These are phyloP conservation scores for Bacillus rossius DNA, from an alignment of 1,140 invertebrate species.

Conservation along the genomic window DNA sequence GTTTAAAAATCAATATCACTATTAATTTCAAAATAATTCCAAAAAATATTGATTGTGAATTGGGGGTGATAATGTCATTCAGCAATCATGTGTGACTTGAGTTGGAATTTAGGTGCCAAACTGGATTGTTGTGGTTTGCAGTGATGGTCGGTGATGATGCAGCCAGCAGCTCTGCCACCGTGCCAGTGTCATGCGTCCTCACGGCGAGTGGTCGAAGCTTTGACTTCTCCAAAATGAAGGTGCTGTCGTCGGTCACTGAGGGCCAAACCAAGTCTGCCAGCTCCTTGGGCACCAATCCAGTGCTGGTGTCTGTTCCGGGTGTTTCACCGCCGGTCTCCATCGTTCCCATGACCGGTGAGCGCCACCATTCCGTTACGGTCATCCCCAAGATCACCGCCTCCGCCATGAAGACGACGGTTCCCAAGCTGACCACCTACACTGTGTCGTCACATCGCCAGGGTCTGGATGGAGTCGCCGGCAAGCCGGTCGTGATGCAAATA, in stretches of 20 bases:
- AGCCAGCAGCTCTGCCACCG: no score
- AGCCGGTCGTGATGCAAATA: conserved; percentile 4
- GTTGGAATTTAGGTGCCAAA: no score
- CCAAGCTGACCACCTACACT: conserved; percentile 19
- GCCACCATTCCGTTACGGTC: conserved; percentile 14
- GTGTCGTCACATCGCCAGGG: not conserved
- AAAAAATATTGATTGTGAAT: no score
- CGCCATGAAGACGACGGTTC: conserved; percentile 40
- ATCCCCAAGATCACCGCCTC: conserved; percentile 9
- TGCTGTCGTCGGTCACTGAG: conserved; percentile 23
- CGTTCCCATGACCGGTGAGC: conserved; percentile 4
- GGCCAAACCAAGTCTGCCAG: conserved; percentile 23
- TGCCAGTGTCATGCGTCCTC: no score
- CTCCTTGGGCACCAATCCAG: conserved; percentile 16
- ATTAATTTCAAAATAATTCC: no score
- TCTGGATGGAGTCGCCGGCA: no score
- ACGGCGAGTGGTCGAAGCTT: conserved; percentile 17
- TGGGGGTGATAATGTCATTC: no score
- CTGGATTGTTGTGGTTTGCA: no score
- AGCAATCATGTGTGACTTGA: no score
- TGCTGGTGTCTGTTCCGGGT: conserved; percentile 18
- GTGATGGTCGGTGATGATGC: no score
- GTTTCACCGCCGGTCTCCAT: conserved; percentile 12
- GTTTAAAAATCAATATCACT: no score
- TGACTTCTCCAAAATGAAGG: conserved; percentile 26